These are phyloP conservation scores for Acrocephalus kingi DNA, from an alignment of 2,113 vertebrate species.

Conservation along the genomic window DNA sequence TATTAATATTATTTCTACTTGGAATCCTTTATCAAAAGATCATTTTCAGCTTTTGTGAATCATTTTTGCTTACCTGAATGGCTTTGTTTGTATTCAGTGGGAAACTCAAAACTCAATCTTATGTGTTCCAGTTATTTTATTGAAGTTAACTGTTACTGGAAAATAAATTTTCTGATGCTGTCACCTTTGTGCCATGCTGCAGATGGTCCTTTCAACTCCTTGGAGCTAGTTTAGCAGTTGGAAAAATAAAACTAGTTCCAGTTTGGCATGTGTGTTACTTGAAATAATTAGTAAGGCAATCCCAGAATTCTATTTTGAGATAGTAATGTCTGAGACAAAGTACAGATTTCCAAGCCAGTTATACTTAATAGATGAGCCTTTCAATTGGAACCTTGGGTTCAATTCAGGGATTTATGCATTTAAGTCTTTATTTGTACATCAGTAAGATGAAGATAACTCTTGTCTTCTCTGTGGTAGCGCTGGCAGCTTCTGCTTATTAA, in stretches of 20 bases:
- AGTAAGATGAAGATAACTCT: neutral
- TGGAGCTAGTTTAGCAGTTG: neutral
- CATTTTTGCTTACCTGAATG: neutral
- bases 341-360: neutral
- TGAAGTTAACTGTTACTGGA: neutral
- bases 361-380: neutral
- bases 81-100: neutral
- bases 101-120: neutral
- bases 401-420: neutral
- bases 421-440: neutral
- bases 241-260: conserved; percentile 1
- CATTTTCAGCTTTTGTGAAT: neutral
- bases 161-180: neutral
- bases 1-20: neutral
- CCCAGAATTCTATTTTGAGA: conserved; percentile 13
- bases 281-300: neutral
- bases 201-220: neutral
- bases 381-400: neutral
- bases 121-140: neutral
- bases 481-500: neutral
- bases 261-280: neutral
- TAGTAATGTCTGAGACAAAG: conserved; percentile 13
- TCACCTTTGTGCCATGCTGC: neutral
- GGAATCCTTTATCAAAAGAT: neutral
- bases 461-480: neutral